phyloP scores from a whole-genome alignment of 2,888 invertebrate genomes.

The Drosophila hamatofila region DNA sequence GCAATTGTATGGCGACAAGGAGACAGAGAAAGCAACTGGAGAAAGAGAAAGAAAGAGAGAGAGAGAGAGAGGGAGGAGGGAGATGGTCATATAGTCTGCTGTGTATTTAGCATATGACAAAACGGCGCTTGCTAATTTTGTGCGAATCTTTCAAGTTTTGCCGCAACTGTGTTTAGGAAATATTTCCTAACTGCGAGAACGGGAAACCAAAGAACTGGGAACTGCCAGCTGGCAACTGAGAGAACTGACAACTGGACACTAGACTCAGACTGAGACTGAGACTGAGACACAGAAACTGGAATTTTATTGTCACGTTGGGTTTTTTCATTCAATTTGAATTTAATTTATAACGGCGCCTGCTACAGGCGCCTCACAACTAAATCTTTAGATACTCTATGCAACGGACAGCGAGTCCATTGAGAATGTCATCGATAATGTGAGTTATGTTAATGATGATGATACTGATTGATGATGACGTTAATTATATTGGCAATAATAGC shows the following conservation, averaged over 20 bases:
- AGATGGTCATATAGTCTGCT: not conserved
- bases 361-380: conserved; percentile 45
- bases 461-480: too few species aligned
- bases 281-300: conserved; percentile 14
- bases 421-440: not conserved
- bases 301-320: conserved; percentile 56
- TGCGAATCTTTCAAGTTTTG: conserved; percentile 66
- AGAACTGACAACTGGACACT: conserved; percentile 6
- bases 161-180: conserved; percentile 52
- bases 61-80: not conserved
- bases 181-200: conserved; percentile 20
- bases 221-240: conserved; percentile 10
- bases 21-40: not conserved
- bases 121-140: conserved; percentile 72
- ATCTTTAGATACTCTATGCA: not conserved
- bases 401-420: not conserved
- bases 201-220: conserved; percentile 3
- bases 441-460: too few species aligned
- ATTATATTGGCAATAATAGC: too few species aligned
- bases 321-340: conserved; percentile 54
- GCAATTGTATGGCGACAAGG: conserved; percentile 9
- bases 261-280: too few species aligned
- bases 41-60: not conserved
- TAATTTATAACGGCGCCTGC: conserved; percentile 64
- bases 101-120: conserved; percentile 65